Percentiles rank a stretch among this genome's conserved stretches.
phyloP scores from a whole-genome alignment of 1,140 invertebrate species.

The Phymastichus coffea region DNA sequence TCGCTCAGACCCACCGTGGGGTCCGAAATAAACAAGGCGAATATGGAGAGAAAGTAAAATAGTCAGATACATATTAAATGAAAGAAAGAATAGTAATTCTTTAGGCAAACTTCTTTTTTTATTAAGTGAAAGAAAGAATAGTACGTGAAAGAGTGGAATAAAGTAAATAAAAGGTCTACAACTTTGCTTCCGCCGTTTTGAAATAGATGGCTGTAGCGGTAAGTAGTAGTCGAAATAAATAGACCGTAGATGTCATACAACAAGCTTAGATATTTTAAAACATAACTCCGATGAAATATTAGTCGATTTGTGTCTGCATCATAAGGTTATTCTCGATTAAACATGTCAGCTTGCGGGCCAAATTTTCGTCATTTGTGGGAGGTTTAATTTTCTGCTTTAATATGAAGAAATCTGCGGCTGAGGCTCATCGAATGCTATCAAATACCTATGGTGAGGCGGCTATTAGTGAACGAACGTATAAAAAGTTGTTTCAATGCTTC shows the following conservation, averaged over 20 bases:
- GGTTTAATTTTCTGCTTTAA: conserved; percentile 30
- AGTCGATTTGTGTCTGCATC: not conserved
- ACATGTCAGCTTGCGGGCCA: conserved; percentile 3
- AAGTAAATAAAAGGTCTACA: too few relatives aligned
- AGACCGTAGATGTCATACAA: conserved; percentile 19
- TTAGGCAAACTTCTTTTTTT: too few relatives aligned
- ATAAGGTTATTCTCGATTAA: conserved; percentile 2
- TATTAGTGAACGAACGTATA: conserved; percentile 20
- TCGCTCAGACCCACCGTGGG: too few relatives aligned
- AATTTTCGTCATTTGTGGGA: conserved; percentile 16
- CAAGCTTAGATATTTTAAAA: conserved; percentile 8
- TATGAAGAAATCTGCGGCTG: conserved; percentile 32
- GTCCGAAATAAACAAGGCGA: too few relatives aligned
- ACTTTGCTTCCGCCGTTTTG: too few relatives aligned
- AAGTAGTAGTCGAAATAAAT: conserved; percentile 12
- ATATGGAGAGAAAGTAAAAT: too few relatives aligned
- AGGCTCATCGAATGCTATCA: conserved; percentile 1
- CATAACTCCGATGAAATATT: not conserved
- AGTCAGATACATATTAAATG: too few relatives aligned
- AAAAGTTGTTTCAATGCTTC: conserved; percentile 30
- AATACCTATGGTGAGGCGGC: conserved; percentile 18
- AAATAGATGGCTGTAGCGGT: too few relatives aligned
- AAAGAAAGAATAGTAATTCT: too few relatives aligned
- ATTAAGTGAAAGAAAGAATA: too few relatives aligned
- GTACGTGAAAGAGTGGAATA: too few relatives aligned